Evolutionary conservation across 1,140 invertebrate genomes (phyloP), one percentile per base, ranked within the genome.

Genomic region (Pseudomyrmex gracilis): DNA sequence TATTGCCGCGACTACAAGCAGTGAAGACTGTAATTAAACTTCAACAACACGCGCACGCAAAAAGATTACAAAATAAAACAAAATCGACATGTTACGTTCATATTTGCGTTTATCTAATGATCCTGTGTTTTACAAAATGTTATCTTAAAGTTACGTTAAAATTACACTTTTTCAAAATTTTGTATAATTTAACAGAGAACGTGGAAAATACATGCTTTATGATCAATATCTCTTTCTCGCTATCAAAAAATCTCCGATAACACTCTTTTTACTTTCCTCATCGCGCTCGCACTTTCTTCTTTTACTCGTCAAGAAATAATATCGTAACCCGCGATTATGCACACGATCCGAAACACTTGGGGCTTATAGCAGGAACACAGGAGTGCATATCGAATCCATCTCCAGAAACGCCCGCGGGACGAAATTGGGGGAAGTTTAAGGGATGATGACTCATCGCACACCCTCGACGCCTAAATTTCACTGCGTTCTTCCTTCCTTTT

Each of bases 371-470:
- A 10, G 7, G 60, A 66, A 80, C 60, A 80, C 66, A 53, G 34
- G 13, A 55, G 10, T 34, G 76, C 55, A 71, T 80, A 80, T 71
- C 76, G 76, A 80, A 80, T 80, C 66, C 70, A 80, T 70, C 76
- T 66, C 76, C 17, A 71, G 76, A 80, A 80, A 80, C 76, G 76
- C 20, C 66, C 15, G 76, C 53, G 47, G 76, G 45, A 80, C 22
- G 20, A 43, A 70, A 71, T 58, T 67, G 76, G 66, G 76, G 76
- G 76, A 80, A 80, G 76, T 80, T 80, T 71, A 80, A 80, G 76
- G 66, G 76, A 80, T 80, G 76, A 80, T 80, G 76, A 80, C 76
- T 80, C 76, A 80, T n/a, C 76, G 64, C 53, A 9, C 53, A 80
- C 76, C 53, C 76, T 80, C 76, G 76, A 80, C 66, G 24, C 53